Conservation (phyloP, 2,888 invertebrate species). For the Ochropacha duplaris region DNA sequence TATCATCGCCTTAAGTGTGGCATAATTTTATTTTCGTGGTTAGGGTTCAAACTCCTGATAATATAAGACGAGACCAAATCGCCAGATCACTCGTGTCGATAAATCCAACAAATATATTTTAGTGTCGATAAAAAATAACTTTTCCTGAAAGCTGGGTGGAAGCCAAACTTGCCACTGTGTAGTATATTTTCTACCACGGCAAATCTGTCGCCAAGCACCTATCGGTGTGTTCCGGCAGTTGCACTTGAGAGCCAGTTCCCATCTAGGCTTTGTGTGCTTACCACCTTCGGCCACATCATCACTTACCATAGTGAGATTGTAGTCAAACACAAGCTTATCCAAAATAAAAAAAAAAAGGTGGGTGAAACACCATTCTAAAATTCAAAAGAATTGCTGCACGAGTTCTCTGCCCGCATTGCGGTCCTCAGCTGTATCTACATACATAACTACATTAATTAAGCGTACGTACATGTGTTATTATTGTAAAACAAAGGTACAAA, state of each 20-base stretch:
- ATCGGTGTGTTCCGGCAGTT: no score
- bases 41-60: not conserved
- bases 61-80: not conserved
- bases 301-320: no score
- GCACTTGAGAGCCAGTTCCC: no score
- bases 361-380: not conserved
- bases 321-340: no score
- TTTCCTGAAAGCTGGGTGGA: not conserved
- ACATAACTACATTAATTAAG: not conserved
- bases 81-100: not conserved
- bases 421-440: not conserved
- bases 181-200: not conserved
- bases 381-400: not conserved
- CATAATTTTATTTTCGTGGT: not conserved
- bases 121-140: not conserved
- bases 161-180: not conserved
- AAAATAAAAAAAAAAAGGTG: no score
- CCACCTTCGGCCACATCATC: no score
- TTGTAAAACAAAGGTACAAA: not conserved
- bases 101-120: not conserved
- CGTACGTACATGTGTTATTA: not conserved
- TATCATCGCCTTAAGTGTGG: no score
- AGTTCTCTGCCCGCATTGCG: not conserved
- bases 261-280: no score
- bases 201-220: no score